Conservation (phyloP, 2,113 vertebrate species). For the Spilogale gracilis region DNA sequence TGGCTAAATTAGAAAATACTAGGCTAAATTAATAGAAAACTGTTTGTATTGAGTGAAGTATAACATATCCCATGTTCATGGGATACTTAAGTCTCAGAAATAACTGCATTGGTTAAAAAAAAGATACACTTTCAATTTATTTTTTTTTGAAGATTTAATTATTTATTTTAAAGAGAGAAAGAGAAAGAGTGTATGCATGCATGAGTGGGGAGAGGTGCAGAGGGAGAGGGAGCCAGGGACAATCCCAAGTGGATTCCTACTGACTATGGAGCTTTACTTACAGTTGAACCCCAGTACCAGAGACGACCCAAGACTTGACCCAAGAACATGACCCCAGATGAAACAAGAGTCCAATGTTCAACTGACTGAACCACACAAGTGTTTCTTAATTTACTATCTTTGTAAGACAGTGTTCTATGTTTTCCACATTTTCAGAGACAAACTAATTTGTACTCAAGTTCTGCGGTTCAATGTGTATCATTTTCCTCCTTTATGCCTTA, state of each 20-base stretch:
- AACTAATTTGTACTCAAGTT: background rate
- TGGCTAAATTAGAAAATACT: background rate
- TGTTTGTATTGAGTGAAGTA: background rate
- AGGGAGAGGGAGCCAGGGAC: background rate
- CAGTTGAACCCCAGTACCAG: background rate
- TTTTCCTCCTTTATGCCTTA: background rate
- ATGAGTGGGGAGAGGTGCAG: background rate
- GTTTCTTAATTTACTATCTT: background rate
- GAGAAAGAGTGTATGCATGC: background rate
- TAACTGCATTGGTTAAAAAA: background rate
- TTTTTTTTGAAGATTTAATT: background rate
- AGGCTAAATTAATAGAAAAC: background rate
- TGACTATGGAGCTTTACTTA: background rate
- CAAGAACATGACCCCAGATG: background rate
- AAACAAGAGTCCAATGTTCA: background rate
- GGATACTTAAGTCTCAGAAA: background rate
- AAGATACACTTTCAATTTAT: background rate
- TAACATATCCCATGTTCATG: background rate
- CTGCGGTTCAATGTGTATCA: background rate
- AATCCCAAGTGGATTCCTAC: background rate
- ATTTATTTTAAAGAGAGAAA: background rate
- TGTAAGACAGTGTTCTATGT: background rate
- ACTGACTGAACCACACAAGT: no score
- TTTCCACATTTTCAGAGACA: constrained; percentile 41
- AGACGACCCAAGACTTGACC: background rate